Base-by-base conservation (phyloP, 2,888 invertebrate genomes). In the Drosophila anceps region DNA sequence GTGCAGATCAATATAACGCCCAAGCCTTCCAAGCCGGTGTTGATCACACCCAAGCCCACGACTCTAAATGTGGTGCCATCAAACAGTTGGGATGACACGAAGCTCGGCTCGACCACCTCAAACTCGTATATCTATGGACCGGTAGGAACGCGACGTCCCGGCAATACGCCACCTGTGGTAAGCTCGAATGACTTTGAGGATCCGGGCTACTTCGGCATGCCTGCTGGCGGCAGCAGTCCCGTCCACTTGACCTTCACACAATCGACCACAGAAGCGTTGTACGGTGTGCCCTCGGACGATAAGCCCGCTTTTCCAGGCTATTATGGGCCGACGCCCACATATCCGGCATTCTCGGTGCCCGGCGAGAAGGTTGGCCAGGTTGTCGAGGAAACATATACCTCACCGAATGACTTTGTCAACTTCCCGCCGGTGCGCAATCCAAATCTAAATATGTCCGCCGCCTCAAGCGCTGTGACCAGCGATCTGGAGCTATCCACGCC, bases 361-460 rank as follows among this genome's bases (percentile, higher is more conserved):
- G 92, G 91, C 33, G 90, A 91, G 50, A 92, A 91, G 53, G 57
- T 89, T 0, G 86, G 82, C n/a, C 78, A 84, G 13, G 44, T 84
- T 9, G 84, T 90, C 69, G 91, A 91, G 44, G 95, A 96, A 81
- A 93, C 95, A 9, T 95, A 95, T 74, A 95, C 96, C 0, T 95
- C 95, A 0, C 94, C 95, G 0, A 95, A 96, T 84, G 96, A 97
- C 73, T 93, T 95, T 27, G 95, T 95, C 39, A 97, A 97, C 83
- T 97, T 97, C 93, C 97, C 97, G 18, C 97, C 97, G 0, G 97
- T 97, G 0, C 94, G 97, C 53, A 97, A 97, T 91, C 97, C 97
- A 0, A 96, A 97, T 93, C 93, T 97, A 0, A 97, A 97, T 73
- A 95, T 95, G 82, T 96, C 96, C 0, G 93, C 95, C 0, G 87